Percentiles rank a stretch among this genome's conserved stretches.
phyloP scores from a whole-genome alignment of 2,113 vertebrate species.

The Seriola quinqueradiata region DNA sequence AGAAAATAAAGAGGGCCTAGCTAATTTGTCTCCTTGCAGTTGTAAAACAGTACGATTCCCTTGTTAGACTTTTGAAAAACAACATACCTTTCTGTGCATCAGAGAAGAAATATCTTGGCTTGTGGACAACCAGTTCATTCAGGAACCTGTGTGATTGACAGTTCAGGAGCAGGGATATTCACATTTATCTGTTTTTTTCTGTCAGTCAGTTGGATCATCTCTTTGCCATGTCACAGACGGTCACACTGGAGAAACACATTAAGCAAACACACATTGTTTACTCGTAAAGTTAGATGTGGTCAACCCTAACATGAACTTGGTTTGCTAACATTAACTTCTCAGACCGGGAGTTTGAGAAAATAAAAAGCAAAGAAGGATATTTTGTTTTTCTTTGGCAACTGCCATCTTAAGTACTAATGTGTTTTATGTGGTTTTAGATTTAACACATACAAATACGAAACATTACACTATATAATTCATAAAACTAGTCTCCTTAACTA shows the following conservation, averaged over 20 bases:
- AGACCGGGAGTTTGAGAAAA: no score
- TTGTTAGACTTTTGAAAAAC: background rate
- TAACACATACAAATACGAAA: no score
- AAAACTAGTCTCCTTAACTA: no score
- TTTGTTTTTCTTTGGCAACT: no score
- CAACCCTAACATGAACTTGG: no score
- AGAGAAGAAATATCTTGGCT: background rate
- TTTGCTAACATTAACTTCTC: no score
- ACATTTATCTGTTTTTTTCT: background rate
- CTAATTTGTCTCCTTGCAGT: no score
- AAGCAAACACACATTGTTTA: background rate
- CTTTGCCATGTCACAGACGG: background rate
- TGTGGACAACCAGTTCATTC: background rate
- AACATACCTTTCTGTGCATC: background rate
- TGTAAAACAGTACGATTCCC: background rate
- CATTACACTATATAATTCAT: no score
- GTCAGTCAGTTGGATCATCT: background rate
- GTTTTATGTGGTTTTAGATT: no score
- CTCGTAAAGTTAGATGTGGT: background rate
- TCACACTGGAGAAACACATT: conserved; percentile 3
- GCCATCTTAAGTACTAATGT: no score
- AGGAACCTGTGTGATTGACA: background rate
- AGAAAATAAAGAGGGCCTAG: no score
- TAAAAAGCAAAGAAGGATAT: no score
- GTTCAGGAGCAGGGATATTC: background rate